These are phyloP conservation scores for Catocala nupta DNA, from an alignment of 2,888 invertebrate species.

Conservation along the genomic window DNA sequence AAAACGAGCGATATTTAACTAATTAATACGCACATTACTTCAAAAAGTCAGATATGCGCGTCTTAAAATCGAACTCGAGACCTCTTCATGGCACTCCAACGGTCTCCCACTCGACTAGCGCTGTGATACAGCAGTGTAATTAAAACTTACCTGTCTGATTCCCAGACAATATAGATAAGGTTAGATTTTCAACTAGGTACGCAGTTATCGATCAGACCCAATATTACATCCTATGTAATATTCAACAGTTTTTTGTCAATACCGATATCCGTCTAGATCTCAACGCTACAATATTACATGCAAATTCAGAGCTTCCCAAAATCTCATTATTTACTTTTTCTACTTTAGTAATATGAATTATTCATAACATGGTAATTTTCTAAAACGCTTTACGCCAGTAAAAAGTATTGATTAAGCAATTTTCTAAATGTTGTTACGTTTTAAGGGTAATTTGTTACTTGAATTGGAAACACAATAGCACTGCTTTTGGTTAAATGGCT, in stretches of 20 bases:
- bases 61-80: too few species aligned
- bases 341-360: conserved; percentile 25
- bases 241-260: conserved; percentile 7
- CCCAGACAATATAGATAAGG: conserved; percentile 23
- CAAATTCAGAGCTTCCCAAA: conserved; percentile 19
- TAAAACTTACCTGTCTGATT: conserved; percentile 5
- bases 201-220: too few species aligned
- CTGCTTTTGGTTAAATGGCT: background rate
- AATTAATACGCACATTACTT: too few species aligned
- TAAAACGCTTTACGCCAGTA: conserved; percentile 18
- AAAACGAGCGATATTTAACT: too few species aligned
- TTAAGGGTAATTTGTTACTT: conserved; percentile 9
- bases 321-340: conserved; percentile 22
- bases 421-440: conserved; percentile 12
- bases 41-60: too few species aligned
- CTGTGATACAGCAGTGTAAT: too few species aligned
- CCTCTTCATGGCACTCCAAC: too few species aligned
- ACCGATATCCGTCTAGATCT: conserved; percentile 9
- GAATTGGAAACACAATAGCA: conserved; percentile 5
- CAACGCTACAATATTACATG: conserved; percentile 10
- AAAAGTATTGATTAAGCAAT: conserved; percentile 34
- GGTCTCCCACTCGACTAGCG: too few species aligned
- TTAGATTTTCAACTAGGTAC: conserved; percentile 14
- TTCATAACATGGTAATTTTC: conserved; percentile 35
- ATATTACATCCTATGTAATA: too few species aligned